Evolutionary conservation across 2,888 invertebrate species (phyloP), one percentile per base, ranked within the genome.

Genomic region (Octodonta nipae): DNA sequence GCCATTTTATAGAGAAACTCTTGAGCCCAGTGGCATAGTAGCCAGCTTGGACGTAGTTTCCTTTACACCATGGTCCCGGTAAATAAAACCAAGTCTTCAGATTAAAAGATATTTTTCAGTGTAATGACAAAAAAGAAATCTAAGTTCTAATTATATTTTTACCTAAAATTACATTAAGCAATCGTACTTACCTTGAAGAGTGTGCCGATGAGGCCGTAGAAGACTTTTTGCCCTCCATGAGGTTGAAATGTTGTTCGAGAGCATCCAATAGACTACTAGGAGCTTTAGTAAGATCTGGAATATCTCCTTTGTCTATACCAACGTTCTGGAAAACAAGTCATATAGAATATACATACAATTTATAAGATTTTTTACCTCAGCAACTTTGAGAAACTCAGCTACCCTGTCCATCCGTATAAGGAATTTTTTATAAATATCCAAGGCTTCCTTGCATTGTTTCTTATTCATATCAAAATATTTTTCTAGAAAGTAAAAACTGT

Each of bases 391-490:
- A 66, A 98, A 96, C 69, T 96, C 95, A 38, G 88, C 88, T 38
- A 98, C 95, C 64, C 87, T 79, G 68, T 98, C 96, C 91, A 98
- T 95, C 56, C 95, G 76, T 50, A 91, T 87, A 54, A 98, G 76
- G 69, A 98, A 98, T 67, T 89, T 92, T 67, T 95, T 98, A 67
- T 98, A 98, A 56, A 95, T 78, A 59, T 98, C 96, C 63, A 98
- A 73, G 49, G 93, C 95, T 56, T 98, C 95, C 50, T 89, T 80
- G 56, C 91, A 91, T 61, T 95, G 91, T 66, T 98, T 98, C 66
- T 96, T 96, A 67, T 95, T 95, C 95, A 98, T 96, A 63, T 95
- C 93, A 65, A 98, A 98, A 69, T 89, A 98, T 66, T 98, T 96
- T 70, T 98, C 96, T 73, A 52, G 8, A 58, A 55, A 38, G 34